Percentiles rank a stretch among this genome's conserved stretches.
phyloP scores from a whole-genome alignment of 2,888 invertebrate species.

The Pyrgus malvae region DNA sequence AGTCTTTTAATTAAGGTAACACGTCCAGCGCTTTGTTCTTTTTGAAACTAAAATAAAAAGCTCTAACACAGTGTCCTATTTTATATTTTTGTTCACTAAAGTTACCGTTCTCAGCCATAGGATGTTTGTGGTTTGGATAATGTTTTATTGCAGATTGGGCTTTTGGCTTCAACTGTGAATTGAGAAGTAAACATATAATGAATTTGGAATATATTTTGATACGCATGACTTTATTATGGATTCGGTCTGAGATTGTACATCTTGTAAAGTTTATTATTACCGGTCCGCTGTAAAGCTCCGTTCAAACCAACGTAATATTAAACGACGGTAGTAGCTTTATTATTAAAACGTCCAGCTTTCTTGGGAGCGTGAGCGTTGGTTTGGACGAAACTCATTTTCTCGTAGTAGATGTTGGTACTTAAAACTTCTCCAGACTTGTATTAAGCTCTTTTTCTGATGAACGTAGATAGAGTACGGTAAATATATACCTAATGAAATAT shows the following conservation, averaged over 20 bases:
- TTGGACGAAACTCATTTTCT: constrained; percentile 28
- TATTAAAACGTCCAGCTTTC: background rate
- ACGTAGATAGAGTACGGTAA: constrained; percentile 59
- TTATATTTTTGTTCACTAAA: background rate
- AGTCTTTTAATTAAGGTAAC: constrained; percentile 54
- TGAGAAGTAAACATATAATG: constrained; percentile 39
- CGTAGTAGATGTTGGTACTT: constrained; percentile 69
- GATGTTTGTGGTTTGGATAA: constrained; percentile 7
- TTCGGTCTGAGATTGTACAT: constrained; percentile 47
- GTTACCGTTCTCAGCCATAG: background rate
- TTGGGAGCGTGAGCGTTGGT: constrained; percentile 1
- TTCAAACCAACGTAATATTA: constrained; percentile 1
- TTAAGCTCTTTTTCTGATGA: constrained; percentile 49
- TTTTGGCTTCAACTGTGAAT: constrained; percentile 2
- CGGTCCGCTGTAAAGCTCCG: constrained; percentile 12
- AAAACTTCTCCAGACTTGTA: constrained; percentile 44
- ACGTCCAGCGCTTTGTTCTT: constrained; percentile 20
- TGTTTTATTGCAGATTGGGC: background rate
- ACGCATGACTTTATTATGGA: constrained; percentile 69
- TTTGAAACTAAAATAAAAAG: constrained; percentile 1
- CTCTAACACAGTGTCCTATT: constrained; percentile 2
- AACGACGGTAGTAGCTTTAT: background rate
- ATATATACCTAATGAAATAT: constrained; percentile 54
- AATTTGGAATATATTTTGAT: constrained; percentile 77
- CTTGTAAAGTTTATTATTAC: constrained; percentile 50